These are phyloP conservation scores for Didymodactylos carnosus DNA, from an alignment of 2,888 invertebrate genomes.

Conservation along the genomic window DNA sequence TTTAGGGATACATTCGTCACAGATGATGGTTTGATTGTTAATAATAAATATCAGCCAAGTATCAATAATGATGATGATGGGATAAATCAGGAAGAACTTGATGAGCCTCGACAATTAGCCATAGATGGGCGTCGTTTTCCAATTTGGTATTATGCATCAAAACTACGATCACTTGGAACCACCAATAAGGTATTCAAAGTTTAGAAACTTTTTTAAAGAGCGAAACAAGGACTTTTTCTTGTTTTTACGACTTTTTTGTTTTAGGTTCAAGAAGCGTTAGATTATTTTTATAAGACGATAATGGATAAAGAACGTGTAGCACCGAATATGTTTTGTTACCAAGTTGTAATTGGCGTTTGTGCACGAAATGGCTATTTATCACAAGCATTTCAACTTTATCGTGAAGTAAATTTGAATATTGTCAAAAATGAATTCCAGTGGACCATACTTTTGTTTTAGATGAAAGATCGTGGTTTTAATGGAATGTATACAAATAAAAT, in stretches of 20 bases:
- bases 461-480: background rate
- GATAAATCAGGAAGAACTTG: background rate
- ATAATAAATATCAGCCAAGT: background rate
- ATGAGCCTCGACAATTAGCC: background rate
- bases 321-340: conserved; percentile 57
- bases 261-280: conserved; percentile 49
- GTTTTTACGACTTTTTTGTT: background rate
- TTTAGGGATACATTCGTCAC: background rate
- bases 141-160: background rate
- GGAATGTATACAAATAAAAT: background rate
- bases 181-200: background rate
- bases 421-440: conserved; percentile 23
- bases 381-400: conserved; percentile 62
- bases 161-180: background rate
- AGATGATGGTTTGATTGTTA: background rate
- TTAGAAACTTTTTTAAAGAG: background rate
- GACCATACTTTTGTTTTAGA: background rate
- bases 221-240: background rate
- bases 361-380: conserved; percentile 62
- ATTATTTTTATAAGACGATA: conserved; percentile 56
- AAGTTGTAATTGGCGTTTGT: conserved; percentile 59
- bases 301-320: conserved; percentile 50
- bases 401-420: conserved; percentile 35
- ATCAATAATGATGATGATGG: background rate
- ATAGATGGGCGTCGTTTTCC: background rate